A percentile compares a stretch with the other conserved stretches of the same genome.
Evolutionary conservation across 2,888 invertebrate species (phyloP).

Genomic region (Apamea sordens): DNA sequence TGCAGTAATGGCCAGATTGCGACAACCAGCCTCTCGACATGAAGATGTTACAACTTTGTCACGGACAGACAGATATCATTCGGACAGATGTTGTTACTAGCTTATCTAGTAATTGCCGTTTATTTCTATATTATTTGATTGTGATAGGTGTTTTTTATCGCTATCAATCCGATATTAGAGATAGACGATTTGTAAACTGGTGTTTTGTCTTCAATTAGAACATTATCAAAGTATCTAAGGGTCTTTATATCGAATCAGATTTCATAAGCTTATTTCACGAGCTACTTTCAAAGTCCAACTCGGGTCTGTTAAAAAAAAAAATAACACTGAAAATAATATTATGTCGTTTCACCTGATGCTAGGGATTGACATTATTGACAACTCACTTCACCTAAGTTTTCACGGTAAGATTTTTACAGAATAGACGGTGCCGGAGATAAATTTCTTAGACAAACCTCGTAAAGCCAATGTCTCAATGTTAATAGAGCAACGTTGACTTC

Average conservation of each 20-base stretch:
- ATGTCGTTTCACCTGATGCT: background rate
- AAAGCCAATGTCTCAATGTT: constrained; percentile 43
- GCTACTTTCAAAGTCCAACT: background rate
- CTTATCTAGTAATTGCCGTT: constrained; percentile 50
- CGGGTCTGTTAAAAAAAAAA: background rate
- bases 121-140: constrained; percentile 40
- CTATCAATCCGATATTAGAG: constrained; percentile 10
- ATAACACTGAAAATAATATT: background rate
- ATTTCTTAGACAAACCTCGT: constrained; percentile 27
- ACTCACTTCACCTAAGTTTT: background rate
- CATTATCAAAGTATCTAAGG: background rate
- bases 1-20: constrained; percentile 66
- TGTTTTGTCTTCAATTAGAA: background rate
- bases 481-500: constrained; percentile 23
- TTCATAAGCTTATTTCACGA: background rate
- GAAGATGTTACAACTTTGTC: constrained; percentile 73
- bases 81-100: constrained; percentile 30
- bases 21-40: constrained; percentile 67
- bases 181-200: background rate
- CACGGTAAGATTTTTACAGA: background rate
- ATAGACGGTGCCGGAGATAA: background rate
- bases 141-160: constrained; percentile 42
- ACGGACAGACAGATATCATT: constrained; percentile 70
- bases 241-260: background rate
- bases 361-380: background rate